Base-by-base conservation (phyloP, 2,797 vertebrate species). In the Perodicticus potto region DNA sequence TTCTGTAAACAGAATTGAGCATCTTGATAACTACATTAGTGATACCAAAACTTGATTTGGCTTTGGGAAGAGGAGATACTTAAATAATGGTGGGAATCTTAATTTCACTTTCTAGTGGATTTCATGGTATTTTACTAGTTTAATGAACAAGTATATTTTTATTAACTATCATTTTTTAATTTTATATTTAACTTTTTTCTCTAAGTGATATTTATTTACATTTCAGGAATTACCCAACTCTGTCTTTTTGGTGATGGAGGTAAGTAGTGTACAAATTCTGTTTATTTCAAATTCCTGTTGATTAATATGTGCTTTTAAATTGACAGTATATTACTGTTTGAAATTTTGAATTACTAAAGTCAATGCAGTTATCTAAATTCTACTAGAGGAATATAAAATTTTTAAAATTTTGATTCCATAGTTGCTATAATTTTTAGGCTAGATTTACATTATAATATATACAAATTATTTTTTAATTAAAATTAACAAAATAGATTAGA, bases 211-310 rank as follows among this genome's bases (percentile, higher is more conserved):
- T 94, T 97, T 97, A 40, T 89, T 97, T 96, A 65, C 82, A 95
- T 98, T 99, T 96, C 96, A 99, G 99, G 99, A 99, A 99, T 99
- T 99, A 59, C 99, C 99, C 94, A 99, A 99, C 98, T 99, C 98
- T 97, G 99, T 99, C 97, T 99, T 99, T 96, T 98, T 99, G 97
- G 99, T 99, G 96, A 99, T 99, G 99, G 99, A 99, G 99, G 99
- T 99, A 98, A 59, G 98, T 98, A 72, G 96, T 94, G 74, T 89
- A 5, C 1, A 10, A 95, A 14, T 95, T 94, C 23, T 82, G 69
- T 95, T 94, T 93, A 94, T 97, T 97, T 93, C 67, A 95, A 84
- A 84, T 87, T 94, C 0, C 8, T 89, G 94, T 97, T 91, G 29
- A 89, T 89, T 91, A 70, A 82, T 70, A 91, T 65, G 0, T 37